Evolutionary conservation across 1,140 invertebrate genomes (phyloP).

Genomic region (Drosophila orena): DNA sequence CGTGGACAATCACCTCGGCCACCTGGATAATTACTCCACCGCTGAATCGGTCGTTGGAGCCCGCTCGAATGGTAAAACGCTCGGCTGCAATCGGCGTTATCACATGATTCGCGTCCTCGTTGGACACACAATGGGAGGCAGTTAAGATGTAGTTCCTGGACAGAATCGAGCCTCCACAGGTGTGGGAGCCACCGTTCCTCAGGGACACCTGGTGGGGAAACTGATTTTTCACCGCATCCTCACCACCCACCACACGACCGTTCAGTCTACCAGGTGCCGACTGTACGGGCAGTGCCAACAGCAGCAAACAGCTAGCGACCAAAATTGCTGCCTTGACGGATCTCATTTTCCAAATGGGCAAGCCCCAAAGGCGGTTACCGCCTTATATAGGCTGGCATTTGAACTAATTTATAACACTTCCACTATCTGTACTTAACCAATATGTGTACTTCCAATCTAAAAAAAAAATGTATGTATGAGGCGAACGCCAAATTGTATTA

Average conservation of each 20-base stretch:
- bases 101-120: neutral
- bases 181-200: slow-evolving; percentile 74
- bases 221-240: slow-evolving; percentile 70
- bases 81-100: slow-evolving; percentile 7
- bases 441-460: neutral
- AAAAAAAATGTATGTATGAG: no score
- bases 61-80: slow-evolving; percentile 50
- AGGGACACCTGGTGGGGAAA: slow-evolving; percentile 86
- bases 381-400: slow-evolving; percentile 12
- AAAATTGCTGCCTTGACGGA: neutral
- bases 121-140: slow-evolving; percentile 86
- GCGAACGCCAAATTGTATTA: no score
- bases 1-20: slow-evolving; percentile 75
- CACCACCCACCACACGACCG: slow-evolving; percentile 85
- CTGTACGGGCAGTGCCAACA: slow-evolving; percentile 15
- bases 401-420: slow-evolving; percentile 13
- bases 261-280: slow-evolving; percentile 31
- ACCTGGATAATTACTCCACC: slow-evolving; percentile 57
- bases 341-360: slow-evolving; percentile 29
- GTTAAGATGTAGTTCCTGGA: slow-evolving; percentile 86
- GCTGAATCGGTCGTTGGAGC: slow-evolving; percentile 51
- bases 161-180: slow-evolving; percentile 87
- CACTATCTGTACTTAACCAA: neutral
- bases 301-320: neutral
- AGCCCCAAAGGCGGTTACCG: neutral